Evolutionary conservation across 2,888 invertebrate species (phyloP).

Genomic region (Thymelicus acteon): DNA sequence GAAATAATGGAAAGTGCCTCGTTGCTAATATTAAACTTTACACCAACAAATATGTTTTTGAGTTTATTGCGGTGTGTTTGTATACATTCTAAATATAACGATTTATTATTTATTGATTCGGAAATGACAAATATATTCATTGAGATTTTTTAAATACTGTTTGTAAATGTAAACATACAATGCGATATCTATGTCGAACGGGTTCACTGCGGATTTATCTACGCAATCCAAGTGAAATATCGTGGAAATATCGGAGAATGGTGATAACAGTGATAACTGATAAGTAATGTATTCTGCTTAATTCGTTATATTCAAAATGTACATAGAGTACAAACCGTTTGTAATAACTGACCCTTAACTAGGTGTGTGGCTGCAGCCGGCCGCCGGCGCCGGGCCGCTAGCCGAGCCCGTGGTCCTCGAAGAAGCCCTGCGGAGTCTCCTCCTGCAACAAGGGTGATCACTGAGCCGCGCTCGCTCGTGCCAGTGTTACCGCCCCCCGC

Average conservation of each 20-base stretch:
- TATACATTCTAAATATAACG: background rate
- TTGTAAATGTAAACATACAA: no score
- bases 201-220: no score
- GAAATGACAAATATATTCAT: no score
- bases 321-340: background rate
- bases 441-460: constrained; percentile 93
- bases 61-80: no score
- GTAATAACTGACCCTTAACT: background rate
- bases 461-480: constrained; percentile 83
- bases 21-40: background rate
- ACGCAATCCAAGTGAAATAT: no score
- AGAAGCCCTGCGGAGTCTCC: constrained; percentile 99
- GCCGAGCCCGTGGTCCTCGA: constrained; percentile 99
- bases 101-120: no score
- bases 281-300: no score
- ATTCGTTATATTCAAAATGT: background rate
- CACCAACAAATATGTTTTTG: no score
- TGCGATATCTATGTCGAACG: no score
- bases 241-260: no score
- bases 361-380: background rate
- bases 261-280: no score
- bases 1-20: background rate
- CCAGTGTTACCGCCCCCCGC: constrained; percentile 72
- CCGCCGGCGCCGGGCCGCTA: constrained; percentile 65
- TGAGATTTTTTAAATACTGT: no score